These are phyloP conservation scores for Sarcophaga variegata DNA, from an alignment of 2,888 invertebrate species.

Conservation along the genomic window DNA sequence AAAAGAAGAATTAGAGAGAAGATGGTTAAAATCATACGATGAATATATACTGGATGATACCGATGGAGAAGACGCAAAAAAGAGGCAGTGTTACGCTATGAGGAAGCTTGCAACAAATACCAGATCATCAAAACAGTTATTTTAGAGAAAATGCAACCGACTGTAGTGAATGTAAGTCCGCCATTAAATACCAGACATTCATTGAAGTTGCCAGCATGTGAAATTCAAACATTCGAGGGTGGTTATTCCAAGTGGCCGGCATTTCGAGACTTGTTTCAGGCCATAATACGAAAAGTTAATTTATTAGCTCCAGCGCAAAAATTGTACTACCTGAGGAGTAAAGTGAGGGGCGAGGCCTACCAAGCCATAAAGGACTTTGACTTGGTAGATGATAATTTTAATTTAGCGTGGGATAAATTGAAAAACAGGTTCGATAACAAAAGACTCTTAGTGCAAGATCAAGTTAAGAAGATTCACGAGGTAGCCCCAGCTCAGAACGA, in stretches of 20 bases:
- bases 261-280: too few species aligned
- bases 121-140: background rate
- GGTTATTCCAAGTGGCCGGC: too few species aligned
- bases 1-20: constrained; percentile 11
- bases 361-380: constrained; percentile 2
- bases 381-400: constrained; percentile 12
- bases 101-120: background rate
- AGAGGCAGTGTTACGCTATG: background rate
- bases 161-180: too few species aligned
- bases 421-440: background rate
- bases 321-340: background rate
- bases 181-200: too few species aligned
- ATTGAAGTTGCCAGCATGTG: too few species aligned
- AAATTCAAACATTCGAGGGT: too few species aligned
- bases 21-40: constrained; percentile 5
- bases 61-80: background rate
- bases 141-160: too few species aligned
- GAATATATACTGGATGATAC: background rate
- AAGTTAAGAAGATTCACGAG: background rate
- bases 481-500: background rate
- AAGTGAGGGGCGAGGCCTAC: constrained; percentile 5
- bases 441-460: background rate
- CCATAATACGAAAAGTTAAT: too few species aligned
- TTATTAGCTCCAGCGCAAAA: too few species aligned
- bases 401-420: background rate